phyloP scores from a whole-genome alignment of 1,140 invertebrate genomes.

The Aleiodes sp. region DNA sequence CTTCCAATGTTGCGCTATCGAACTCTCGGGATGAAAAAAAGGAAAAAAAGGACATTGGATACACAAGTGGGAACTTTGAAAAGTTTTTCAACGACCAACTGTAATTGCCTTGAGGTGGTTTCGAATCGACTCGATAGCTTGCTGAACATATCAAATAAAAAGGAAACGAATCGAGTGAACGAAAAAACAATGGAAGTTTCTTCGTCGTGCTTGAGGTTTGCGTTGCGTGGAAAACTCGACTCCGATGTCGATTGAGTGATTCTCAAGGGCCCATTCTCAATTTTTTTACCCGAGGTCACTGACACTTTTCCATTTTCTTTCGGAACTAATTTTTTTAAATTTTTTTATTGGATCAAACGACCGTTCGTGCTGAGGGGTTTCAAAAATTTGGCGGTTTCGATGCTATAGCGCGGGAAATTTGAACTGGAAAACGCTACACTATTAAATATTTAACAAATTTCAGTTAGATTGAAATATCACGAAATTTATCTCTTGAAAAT shows the following conservation, averaged over 20 bases:
- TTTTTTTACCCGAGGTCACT: background rate
- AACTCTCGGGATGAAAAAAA: background rate
- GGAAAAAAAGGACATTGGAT: background rate
- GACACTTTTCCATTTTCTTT: no score
- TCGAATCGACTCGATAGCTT: background rate
- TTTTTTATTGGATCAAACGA: no score
- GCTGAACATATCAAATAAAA: constrained; percentile 1
- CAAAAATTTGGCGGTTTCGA: no score
- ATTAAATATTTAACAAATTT: no score
- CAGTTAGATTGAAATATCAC: no score
- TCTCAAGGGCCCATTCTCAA: background rate
- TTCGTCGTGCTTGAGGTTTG: background rate
- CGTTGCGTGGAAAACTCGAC: background rate
- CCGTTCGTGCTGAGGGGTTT: no score
- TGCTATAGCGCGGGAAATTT: no score
- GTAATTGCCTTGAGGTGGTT: constrained; percentile 29
- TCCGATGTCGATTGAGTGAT: constrained; percentile 20
- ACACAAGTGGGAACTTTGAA: constrained; percentile 5
- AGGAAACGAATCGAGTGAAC: background rate
- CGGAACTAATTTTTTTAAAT: no score
- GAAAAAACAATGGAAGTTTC: constrained; percentile 10
- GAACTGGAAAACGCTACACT: no score
- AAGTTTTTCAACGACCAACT: constrained; percentile 17
- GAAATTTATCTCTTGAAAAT: no score
- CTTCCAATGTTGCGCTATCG: constrained; percentile 24